Evolutionary conservation across 2,113 vertebrate genomes (phyloP), one percentile per base, ranked within the genome.

Genomic region (Nothocercus nigrocapillus): DNA sequence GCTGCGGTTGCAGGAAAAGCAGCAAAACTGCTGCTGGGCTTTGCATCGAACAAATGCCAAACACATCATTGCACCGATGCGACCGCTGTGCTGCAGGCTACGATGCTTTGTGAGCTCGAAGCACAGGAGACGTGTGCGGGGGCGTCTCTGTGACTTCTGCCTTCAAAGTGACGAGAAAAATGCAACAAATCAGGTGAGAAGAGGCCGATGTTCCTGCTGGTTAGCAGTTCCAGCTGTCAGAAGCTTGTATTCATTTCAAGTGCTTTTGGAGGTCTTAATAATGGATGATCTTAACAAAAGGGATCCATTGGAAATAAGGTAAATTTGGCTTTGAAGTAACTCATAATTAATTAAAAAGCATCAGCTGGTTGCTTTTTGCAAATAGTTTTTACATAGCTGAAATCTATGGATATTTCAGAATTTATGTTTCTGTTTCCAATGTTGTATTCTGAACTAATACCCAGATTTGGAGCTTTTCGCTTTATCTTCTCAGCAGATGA

Each of bases 11-110:
- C 45, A 7, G 11, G 34, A 22, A 32, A 66, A 24, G 25, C 2
- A 27, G 45, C 13, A 49, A 42, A 59, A 36, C 0, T 8, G 54
- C 15, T 9, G 58, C 49, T 20, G 45, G 18, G 44, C 44, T 45
- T 45, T 7, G 2, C 7, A 3, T 13, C 0, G 9, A 63, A 11
- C 13, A 3, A 21, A 13, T 36, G 20, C 2, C 1, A 22, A 34
- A 21, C 20, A 24, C 27, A 18, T 27, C 54, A 1, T 30, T 13
- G 1, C 5, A 24, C 32, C 63, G 12, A 0, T 2, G 15, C 13
- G 45, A 20, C 22, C 5, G 0, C 4, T 34, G 9, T 24, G 49
- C 49, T 24, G 21, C 49, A 49, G 49, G 20, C 21, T 8, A 20
- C 47, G 19, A 21, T 49, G 9, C 47, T 8, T 67, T 1, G 10